A percentile compares a stretch with the other conserved stretches of the same genome.
phyloP scores from a whole-genome alignment of 2,797 vertebrate genomes.

The Poliocrania exsul region DNA sequence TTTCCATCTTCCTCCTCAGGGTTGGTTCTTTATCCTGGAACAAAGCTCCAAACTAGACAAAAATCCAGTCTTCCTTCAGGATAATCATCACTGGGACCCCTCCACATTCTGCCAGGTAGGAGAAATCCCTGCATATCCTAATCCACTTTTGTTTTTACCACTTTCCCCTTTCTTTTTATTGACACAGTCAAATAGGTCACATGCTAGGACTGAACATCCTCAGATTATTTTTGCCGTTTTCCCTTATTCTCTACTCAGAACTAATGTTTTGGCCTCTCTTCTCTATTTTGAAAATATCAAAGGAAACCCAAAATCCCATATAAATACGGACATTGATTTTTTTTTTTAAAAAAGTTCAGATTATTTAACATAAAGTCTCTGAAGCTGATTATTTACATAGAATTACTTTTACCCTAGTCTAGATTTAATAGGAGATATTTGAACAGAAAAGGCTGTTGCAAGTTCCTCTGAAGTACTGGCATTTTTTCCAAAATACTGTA shows the following conservation, averaged over 20 bases:
- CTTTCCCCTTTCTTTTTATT: not conserved
- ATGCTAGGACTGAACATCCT: not conserved
- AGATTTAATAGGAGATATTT: not conserved
- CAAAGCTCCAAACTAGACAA: not conserved
- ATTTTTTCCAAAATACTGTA: not conserved
- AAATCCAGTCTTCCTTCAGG: not conserved
- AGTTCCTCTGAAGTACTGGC: not conserved
- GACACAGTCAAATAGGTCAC: not conserved
- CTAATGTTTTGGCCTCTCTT: not conserved
- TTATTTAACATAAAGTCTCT: not conserved
- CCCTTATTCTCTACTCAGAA: not conserved
- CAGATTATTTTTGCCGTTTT: not conserved
- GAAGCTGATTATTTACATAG: not conserved
- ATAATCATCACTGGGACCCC: not conserved
- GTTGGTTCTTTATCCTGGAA: not conserved
- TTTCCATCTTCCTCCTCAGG: not conserved
- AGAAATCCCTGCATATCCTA: not conserved
- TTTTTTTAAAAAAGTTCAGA: not conserved
- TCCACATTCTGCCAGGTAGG: not conserved
- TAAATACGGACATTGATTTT: not conserved
- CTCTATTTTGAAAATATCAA: not conserved
- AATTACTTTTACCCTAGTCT: conserved; percentile 17
- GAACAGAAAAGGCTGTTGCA: not conserved
- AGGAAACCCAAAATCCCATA: not conserved
- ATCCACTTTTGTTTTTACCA: not conserved